These are phyloP conservation scores for Drosophila parabipectinata DNA, from an alignment of 1,140 invertebrate species.

Conservation along the genomic window DNA sequence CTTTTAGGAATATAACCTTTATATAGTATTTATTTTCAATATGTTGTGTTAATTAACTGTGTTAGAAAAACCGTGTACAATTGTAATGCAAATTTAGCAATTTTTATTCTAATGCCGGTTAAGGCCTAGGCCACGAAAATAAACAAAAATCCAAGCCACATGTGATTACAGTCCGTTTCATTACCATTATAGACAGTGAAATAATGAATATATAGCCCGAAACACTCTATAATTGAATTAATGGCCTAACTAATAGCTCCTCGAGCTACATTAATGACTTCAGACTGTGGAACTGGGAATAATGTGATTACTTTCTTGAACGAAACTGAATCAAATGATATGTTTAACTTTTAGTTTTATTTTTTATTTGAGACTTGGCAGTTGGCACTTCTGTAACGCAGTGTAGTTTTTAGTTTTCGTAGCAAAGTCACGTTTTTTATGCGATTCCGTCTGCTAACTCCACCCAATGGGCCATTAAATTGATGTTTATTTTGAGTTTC, in stretches of 20 bases:
- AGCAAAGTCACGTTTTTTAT: slow-evolving; percentile 72
- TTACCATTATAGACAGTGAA: background rate
- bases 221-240: slow-evolving; percentile 6
- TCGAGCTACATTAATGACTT: slow-evolving; percentile 1
- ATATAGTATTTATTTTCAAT: background rate
- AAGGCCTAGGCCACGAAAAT: slow-evolving; percentile 35
- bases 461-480: slow-evolving; percentile 41
- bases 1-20: background rate
- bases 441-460: slow-evolving; percentile 22
- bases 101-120: slow-evolving; percentile 55
- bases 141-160: slow-evolving; percentile 22
- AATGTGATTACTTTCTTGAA: slow-evolving; percentile 8
- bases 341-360: no score
- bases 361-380: background rate
- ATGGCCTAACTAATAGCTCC: slow-evolving; percentile 7
- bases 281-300: slow-evolving; percentile 11
- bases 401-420: slow-evolving; percentile 24
- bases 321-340: background rate
- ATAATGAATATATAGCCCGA: slow-evolving; percentile 3
- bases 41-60: slow-evolving; percentile 12
- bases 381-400: slow-evolving; percentile 15
- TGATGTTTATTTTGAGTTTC: slow-evolving; percentile 48
- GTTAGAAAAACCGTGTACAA: slow-evolving; percentile 37
- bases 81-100: slow-evolving; percentile 59
- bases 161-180: slow-evolving; percentile 9